Base-by-base conservation (phyloP, 2,113 vertebrate species). In the Gila orcuttii region DNA sequence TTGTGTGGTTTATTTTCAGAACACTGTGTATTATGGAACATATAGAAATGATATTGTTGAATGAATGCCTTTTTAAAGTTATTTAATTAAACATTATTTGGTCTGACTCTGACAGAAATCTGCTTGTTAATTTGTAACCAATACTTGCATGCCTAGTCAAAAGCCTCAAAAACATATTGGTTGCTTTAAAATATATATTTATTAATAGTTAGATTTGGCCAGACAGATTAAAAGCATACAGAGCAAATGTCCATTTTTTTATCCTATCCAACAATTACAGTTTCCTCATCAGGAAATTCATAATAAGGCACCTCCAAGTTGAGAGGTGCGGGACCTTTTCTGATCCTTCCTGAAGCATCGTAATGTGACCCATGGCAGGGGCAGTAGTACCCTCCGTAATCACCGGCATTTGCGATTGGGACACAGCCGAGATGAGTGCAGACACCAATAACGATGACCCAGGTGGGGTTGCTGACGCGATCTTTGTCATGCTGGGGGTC, bases 281-380 rank as follows among this genome's bases (percentile, higher is more conserved):
- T 0, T 6, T 97, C 95, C 0, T 98, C 96, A 39, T 95, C 88
- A 9, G 83, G 4, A 80, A 98, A 99, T 86, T 98, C 90, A 11
- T 99, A 97, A 2, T 6, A 55, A 0, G 97, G 97, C 87, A 99
- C 96, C 90, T 99, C 97, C 2, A 99, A 95, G 89, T 98, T 99
- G 59, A 95, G 90, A 0, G 97, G 97, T 1, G 97, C 96, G 0
- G 97, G 97, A n/a, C 97, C 97, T 91, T 96, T 98, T 77, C 97
- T 93, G 90, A 98, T 97, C 90, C 97, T 95, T 82, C 97, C 97
- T 11, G 96, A 98, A 0, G 96, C 95, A 2, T 99, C 97, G 0
- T 98, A 99, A 92, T 99, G 97, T 23, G 97, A 99, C 73, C 97
- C 97, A 1, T 99, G 97, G 92, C 97, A 99, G 17, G n/a, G 96